Evolutionary conservation across 2,113 vertebrate genomes (phyloP).

Genomic region (Albula glossodonta): DNA sequence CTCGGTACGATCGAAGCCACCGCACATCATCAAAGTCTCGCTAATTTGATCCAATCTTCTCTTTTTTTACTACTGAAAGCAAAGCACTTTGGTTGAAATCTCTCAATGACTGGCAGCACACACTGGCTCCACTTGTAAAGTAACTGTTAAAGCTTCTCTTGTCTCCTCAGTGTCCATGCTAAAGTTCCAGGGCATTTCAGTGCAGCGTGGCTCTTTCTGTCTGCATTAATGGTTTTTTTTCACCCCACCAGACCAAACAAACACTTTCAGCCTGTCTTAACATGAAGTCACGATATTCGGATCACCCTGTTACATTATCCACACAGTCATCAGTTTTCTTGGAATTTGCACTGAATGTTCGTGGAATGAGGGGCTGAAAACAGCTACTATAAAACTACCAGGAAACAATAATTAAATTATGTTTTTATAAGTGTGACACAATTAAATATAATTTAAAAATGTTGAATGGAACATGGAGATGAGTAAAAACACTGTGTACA

Average conservation of each 20-base stretch:
- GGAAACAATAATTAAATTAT: too few relatives aligned
- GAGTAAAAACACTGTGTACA: background rate
- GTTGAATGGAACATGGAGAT: background rate
- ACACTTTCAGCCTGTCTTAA: constrained; percentile 4
- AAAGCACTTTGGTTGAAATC: background rate
- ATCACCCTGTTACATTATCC: background rate
- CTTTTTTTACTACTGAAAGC: background rate
- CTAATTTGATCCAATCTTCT: background rate
- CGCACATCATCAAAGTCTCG: background rate
- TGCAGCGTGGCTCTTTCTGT: background rate
- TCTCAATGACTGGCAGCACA: background rate
- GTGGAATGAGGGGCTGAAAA: too few relatives aligned
- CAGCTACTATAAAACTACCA: too few relatives aligned
- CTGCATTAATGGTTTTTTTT: background rate
- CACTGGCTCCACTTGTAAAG: background rate
- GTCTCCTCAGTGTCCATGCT: background rate
- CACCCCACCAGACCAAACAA: constrained; percentile 26
- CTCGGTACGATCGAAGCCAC: constrained; percentile 13
- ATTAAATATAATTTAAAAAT: too few relatives aligned
- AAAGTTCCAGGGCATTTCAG: background rate
- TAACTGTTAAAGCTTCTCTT: background rate
- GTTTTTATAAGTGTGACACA: too few relatives aligned
- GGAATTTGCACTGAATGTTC: background rate
- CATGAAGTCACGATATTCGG: background rate
- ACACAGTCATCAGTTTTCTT: background rate